Evolutionary conservation across 2,113 vertebrate species (phyloP), one percentile per base, ranked within the genome.

Genomic region (Cyprinus carpio): DNA sequence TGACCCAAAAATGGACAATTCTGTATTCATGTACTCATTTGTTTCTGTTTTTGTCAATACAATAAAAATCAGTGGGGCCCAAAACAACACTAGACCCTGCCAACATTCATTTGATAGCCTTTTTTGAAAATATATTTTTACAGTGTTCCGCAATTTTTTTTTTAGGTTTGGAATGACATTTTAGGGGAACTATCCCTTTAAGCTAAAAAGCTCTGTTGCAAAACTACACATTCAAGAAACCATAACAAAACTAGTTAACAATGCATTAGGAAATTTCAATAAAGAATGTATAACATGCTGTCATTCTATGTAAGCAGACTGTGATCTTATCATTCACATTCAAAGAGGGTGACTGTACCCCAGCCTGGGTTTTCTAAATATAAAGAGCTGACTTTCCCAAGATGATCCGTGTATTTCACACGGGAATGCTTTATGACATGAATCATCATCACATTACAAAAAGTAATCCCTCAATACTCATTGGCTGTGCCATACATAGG

Each of bases 391-490:
- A 43, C 40, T 31, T 64, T 81, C 43, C 15, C 43, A 81, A 51
- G 43, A 81, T 65, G 37, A 81, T 81, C 78, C 4, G 43, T n/a
- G 4, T 27, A 67, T 80, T 80, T 80, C 58, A 64, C 58, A 18
- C 0, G 4, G 60, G 58, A 65, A 80, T 12, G 37, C 31, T 80
- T 43, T 12, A 80, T 80, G 58, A 65, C 58, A 80, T 20, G 27
- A 81, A 27, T 81, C 46, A 81, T 81, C 31, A 67, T 67, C 80
- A 69, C 40, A 46, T 67, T 81, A 23, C 79, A 69, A 31, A 80
- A 81, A 67, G 60, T 29, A 81, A 81, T 34, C 79, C 40, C 79
- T 67, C 40, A 81, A 34, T 23, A n/a, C 10, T 20, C 43, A 67
- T 67, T 51, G 80, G 80, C 62, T 7, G 9, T 15, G 43, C 9